Evolutionary conservation across 2,113 vertebrate species (phyloP).

Genomic region (Ptilorrhoa leucosticta): DNA sequence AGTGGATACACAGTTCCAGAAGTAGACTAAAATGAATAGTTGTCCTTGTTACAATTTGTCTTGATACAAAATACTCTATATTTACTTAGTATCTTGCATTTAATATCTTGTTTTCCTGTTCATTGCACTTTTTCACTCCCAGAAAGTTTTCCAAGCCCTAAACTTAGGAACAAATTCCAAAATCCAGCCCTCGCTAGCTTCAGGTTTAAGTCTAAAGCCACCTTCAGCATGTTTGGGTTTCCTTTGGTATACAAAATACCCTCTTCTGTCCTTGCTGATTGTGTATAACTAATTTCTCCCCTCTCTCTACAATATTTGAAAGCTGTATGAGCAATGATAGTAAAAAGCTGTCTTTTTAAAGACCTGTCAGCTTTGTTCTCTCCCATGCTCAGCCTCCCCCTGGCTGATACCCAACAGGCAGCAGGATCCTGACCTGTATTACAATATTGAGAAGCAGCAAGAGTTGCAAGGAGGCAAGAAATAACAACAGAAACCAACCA

Average conservation of each 20-base stretch:
- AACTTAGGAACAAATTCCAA: background rate
- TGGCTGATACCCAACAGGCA: background rate
- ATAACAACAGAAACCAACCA: background rate
- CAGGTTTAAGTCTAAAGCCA: background rate
- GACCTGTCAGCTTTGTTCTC: background rate
- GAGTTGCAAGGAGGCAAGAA: background rate
- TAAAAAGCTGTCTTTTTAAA: background rate
- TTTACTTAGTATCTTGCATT: background rate
- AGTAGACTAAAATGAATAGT: background rate
- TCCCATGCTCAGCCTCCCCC: background rate
- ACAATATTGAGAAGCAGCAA: background rate
- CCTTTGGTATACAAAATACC: background rate
- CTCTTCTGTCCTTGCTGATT: background rate
- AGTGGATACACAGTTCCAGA: background rate
- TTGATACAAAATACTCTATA: background rate
- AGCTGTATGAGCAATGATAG: background rate
- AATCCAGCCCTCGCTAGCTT: background rate
- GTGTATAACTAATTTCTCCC: background rate
- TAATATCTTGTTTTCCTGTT: background rate
- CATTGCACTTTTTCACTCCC: background rate
- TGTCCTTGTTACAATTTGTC: background rate
- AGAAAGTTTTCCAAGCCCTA: background rate
- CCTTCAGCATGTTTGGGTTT: background rate
- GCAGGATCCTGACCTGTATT: background rate
- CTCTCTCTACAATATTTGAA: background rate